Percentiles rank a stretch among this genome's conserved stretches.
phyloP scores from a whole-genome alignment of 2,888 invertebrate genomes.

The Eilema griseolum region DNA sequence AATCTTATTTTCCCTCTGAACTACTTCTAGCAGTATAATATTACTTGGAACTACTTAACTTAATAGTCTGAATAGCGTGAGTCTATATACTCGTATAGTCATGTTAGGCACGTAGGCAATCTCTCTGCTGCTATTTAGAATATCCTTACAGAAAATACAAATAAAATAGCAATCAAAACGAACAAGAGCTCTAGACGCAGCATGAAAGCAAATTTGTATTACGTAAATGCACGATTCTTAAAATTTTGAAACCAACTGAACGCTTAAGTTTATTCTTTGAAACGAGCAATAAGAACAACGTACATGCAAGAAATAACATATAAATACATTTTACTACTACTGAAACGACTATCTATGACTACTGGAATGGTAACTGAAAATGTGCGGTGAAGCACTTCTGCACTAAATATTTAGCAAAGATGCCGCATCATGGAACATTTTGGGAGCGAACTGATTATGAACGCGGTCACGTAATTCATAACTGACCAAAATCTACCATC shows the following conservation, averaged over 20 bases:
- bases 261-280: not conserved
- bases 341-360: too few species aligned
- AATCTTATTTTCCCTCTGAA: too few species aligned
- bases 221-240: not conserved
- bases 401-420: not conserved
- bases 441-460: not conserved
- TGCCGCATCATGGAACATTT: not conserved
- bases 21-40: too few species aligned
- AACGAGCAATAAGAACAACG: not conserved
- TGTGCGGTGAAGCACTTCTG: not conserved
- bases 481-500: not conserved
- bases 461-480: conserved; percentile 3
- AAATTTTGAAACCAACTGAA: not conserved
- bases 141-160: not conserved
- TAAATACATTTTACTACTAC: not conserved
- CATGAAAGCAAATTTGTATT: not conserved
- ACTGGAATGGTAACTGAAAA: not conserved
- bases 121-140: not conserved
- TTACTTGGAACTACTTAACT: too few species aligned
- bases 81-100: too few species aligned
- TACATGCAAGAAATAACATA: not conserved
- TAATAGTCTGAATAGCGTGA: too few species aligned
- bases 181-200: not conserved
- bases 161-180: not conserved
- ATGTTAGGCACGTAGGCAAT: not conserved